These are phyloP conservation scores for Ahaetulla prasina DNA, from an alignment of 2,113 vertebrate genomes.

Conservation along the genomic window DNA sequence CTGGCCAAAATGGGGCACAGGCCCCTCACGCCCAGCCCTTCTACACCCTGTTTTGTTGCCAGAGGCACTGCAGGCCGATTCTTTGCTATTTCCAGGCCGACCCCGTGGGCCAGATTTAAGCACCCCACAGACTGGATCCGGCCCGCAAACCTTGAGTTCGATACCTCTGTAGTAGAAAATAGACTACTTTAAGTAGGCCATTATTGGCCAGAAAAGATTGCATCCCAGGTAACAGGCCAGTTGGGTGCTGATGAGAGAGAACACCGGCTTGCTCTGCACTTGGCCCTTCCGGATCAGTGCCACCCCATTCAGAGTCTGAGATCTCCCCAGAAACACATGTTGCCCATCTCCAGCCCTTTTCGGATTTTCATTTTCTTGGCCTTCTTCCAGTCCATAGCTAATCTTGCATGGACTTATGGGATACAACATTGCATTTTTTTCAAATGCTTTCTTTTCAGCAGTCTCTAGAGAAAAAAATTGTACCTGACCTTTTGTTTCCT, in stretches of 20 bases:
- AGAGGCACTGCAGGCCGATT: too few species aligned
- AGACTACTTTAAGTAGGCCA: background rate
- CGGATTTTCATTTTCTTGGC: background rate
- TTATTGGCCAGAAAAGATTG: background rate
- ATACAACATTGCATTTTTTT: background rate
- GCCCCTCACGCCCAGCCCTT: too few species aligned
- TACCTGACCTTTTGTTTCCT: constrained; percentile 22
- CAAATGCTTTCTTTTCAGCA: background rate
- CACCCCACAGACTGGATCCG: too few species aligned
- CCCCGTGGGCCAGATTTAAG: too few species aligned
- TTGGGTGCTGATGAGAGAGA: background rate
- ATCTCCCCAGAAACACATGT: background rate
- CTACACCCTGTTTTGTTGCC: too few species aligned
- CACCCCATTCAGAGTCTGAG: background rate
- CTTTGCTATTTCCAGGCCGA: too few species aligned
- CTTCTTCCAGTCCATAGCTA: background rate
- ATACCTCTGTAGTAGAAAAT: background rate
- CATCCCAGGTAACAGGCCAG: background rate
- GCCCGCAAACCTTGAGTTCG: too few species aligned
- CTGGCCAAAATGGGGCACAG: too few species aligned
- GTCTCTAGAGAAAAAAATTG: constrained; percentile 2
- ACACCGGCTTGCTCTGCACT: background rate
- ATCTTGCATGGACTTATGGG: background rate
- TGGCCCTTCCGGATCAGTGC: background rate
- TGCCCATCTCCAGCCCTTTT: background rate